A percentile compares a stretch with the other conserved stretches of the same genome.
Evolutionary conservation across 2,888 invertebrate species (phyloP).

Genomic region (Sthenelais limicola): DNA sequence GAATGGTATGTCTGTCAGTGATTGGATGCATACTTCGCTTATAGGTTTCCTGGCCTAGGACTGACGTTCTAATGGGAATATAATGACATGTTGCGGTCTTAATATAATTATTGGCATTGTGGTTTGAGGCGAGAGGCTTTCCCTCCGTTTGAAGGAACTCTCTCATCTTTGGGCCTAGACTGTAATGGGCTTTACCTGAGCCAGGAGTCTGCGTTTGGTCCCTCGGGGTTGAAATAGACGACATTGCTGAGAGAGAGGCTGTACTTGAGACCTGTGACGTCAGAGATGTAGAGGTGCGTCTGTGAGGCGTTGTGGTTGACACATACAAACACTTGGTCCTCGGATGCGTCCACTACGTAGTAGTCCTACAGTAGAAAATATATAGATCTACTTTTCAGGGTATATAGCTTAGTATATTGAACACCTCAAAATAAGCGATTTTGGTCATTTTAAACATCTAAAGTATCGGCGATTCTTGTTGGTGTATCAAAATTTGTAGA

Average conservation of each 20-base stretch:
- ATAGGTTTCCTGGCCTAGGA: too few relatives aligned
- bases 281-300: slow-evolving; percentile 87
- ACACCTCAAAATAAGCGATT: too few relatives aligned
- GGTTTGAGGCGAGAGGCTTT: too few relatives aligned
- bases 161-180: too few relatives aligned
- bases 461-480: too few relatives aligned
- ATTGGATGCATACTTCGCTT: too few relatives aligned
- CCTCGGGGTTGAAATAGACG: slow-evolving; percentile 88
- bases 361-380: slow-evolving; percentile 76
- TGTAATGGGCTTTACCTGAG: slow-evolving; percentile 26
- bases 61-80: too few relatives aligned
- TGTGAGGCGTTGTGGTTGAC: slow-evolving; percentile 82
- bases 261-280: slow-evolving; percentile 80
- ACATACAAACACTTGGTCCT: slow-evolving; percentile 82
- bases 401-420: neutral
- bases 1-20: too few relatives aligned
- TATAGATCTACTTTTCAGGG: neutral
- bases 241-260: slow-evolving; percentile 85
- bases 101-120: too few relatives aligned
- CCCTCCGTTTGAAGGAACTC: too few relatives aligned
- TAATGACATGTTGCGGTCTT: too few relatives aligned
- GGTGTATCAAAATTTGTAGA: neutral
- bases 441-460: too few relatives aligned
- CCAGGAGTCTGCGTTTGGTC: slow-evolving; percentile 73
- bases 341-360: slow-evolving; percentile 88